These are phyloP conservation scores for Nematostella vectensis DNA, from an alignment of 92 coral and sea anemone species.

Conservation along the genomic window DNA sequence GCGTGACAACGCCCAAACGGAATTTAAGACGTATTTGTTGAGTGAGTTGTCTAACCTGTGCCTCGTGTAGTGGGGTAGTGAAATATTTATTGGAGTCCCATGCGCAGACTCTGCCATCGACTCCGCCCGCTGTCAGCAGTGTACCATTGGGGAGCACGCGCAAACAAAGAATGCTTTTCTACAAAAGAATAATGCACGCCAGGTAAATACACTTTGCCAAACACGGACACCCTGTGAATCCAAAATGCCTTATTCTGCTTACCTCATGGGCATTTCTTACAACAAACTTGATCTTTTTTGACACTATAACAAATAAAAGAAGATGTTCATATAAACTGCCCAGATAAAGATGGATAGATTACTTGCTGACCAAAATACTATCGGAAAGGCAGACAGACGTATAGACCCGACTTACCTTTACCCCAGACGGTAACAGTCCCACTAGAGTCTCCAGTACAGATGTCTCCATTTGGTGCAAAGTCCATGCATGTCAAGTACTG, in stretches of 20 bases:
- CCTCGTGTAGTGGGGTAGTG: conserved; percentile 65
- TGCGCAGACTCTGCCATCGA: conserved; percentile 64
- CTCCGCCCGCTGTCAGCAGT: conserved; percentile 69
- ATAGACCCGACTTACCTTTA: no score
- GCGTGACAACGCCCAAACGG: no score
- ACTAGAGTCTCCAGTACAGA: conserved; percentile 75
- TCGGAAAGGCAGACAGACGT: no score
- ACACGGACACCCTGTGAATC: not conserved
- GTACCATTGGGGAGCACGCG: conserved; percentile 66
- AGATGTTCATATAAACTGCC: no score
- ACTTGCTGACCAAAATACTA: no score
- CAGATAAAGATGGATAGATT: no score
- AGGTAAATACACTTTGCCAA: not conserved
- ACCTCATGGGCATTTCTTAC: conserved; percentile 89
- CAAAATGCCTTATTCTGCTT: not conserved
- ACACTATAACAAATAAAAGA: conserved; percentile 16
- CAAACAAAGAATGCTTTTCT: conserved; percentile 68
- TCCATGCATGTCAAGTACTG: conserved; percentile 66
- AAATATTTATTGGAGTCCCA: conserved; percentile 88
- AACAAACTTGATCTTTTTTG: conserved; percentile 78
- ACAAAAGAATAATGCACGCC: not conserved
- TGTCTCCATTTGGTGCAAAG: conserved; percentile 71
- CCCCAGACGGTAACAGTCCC: conserved; percentile 78
- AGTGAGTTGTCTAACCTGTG: conserved; percentile 45
- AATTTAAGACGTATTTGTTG: no score